Conservation (phyloP, 2,797 vertebrate species). For the Ibycter americanus region DNA sequence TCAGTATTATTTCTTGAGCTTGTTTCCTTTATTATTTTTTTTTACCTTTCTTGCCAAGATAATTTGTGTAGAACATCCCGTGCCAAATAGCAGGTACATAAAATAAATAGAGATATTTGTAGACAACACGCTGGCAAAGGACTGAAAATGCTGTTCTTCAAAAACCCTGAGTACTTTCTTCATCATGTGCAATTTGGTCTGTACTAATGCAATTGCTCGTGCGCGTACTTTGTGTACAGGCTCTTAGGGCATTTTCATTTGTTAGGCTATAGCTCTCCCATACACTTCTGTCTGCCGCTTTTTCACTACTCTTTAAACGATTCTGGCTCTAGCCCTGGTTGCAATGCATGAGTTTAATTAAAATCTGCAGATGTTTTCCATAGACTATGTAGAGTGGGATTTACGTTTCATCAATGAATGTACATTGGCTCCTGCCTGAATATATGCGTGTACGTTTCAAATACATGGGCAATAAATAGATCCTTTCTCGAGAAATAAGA, state of each 20-base stretch:
- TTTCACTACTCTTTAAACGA: neutral
- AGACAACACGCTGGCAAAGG: neutral
- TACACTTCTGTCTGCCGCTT: neutral
- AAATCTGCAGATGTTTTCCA: slow-evolving; percentile 14
- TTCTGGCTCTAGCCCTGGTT: neutral
- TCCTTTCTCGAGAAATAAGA: neutral
- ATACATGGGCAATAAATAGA: neutral
- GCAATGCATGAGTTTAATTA: slow-evolving; percentile 4
- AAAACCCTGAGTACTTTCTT: neutral
- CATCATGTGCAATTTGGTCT: neutral
- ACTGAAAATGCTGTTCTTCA: neutral
- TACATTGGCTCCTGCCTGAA: neutral
- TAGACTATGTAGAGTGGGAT: neutral
- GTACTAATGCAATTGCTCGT: neutral
- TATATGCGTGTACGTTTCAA: neutral
- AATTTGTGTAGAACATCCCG: neutral
- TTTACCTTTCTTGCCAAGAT: neutral
- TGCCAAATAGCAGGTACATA: neutral
- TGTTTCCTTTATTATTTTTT: neutral
- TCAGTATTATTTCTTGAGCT: neutral
- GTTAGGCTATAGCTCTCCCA: neutral
- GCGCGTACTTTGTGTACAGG: neutral
- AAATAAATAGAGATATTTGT: neutral
- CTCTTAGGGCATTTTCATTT: neutral
- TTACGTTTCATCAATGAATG: neutral